phyloP scores from a whole-genome alignment of 37 sponge, comb jelly and placozoan genomes.

The Corticium candelabrum region DNA sequence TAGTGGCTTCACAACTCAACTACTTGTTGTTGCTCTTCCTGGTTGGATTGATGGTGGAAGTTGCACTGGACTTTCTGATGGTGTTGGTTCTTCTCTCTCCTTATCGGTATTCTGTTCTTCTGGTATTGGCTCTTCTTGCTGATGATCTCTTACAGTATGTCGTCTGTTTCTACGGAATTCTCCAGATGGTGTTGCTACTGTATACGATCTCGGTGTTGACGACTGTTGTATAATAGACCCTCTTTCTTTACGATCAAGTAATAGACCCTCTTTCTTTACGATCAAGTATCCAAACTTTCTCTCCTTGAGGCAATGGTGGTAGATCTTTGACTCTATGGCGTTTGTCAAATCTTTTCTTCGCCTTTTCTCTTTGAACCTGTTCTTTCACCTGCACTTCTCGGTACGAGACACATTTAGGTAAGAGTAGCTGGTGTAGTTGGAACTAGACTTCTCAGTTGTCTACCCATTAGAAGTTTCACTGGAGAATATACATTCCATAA shows the following conservation, averaged over 20 bases:
- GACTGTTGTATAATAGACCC: background rate
- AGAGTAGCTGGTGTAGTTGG: background rate
- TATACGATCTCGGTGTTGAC: background rate
- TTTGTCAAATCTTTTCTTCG: background rate
- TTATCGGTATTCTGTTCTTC: background rate
- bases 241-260: background rate
- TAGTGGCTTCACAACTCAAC: no score
- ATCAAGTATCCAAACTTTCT: background rate
- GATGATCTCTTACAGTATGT: background rate
- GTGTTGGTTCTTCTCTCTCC: background rate
- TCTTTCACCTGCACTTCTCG: background rate
- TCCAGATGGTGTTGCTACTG: background rate
- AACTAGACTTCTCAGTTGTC: background rate
- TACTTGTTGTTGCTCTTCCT: no score
- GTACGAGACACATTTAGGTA: background rate
- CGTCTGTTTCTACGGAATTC: background rate
- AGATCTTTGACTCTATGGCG: background rate
- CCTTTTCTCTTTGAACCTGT: background rate
- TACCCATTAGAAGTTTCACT: background rate
- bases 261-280: background rate
- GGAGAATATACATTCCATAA: background rate
- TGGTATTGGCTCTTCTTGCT: no score
- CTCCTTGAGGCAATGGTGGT: background rate
- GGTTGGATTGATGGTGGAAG: no score
- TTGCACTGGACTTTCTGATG: background rate